A percentile compares a stretch with the other conserved stretches of the same genome.
Conservation (phyloP, 2,797 vertebrate species). For the Gallinago nigripennis region DNA sequence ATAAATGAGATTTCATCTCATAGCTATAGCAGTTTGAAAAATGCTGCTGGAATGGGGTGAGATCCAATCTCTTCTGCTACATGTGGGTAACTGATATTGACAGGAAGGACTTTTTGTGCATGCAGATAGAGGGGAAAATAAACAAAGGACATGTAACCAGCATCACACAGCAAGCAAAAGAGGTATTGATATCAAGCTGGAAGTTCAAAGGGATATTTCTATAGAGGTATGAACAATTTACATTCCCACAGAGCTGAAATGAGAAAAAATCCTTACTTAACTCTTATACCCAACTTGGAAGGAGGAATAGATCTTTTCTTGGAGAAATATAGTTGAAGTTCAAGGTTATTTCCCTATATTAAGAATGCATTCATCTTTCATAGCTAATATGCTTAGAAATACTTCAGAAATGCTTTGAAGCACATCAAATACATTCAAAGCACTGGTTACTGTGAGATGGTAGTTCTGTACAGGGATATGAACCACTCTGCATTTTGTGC, state of each 20-base stretch:
- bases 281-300: neutral
- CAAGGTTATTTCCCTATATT: neutral
- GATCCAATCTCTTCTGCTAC: neutral
- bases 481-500: neutral
- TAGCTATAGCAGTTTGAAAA: constrained; percentile 7
- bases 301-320: neutral
- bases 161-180: neutral
- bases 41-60: neutral
- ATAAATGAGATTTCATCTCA: constrained; percentile 19
- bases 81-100: neutral
- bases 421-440: neutral
- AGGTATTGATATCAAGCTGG: neutral
- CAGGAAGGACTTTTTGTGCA: neutral
- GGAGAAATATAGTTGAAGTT: neutral
- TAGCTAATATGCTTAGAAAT: neutral
- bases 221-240: neutral
- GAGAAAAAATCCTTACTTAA: neutral
- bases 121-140: neutral
- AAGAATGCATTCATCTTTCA: neutral
- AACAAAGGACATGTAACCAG: neutral
- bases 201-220: neutral
- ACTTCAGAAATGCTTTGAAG: neutral
- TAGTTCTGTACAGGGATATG: neutral
- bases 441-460: neutral
- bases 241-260: neutral